Evolutionary conservation across 2,888 invertebrate species (phyloP), one percentile per base, ranked within the genome.

Genomic region (Aphelenchoides bicaudatus): DNA sequence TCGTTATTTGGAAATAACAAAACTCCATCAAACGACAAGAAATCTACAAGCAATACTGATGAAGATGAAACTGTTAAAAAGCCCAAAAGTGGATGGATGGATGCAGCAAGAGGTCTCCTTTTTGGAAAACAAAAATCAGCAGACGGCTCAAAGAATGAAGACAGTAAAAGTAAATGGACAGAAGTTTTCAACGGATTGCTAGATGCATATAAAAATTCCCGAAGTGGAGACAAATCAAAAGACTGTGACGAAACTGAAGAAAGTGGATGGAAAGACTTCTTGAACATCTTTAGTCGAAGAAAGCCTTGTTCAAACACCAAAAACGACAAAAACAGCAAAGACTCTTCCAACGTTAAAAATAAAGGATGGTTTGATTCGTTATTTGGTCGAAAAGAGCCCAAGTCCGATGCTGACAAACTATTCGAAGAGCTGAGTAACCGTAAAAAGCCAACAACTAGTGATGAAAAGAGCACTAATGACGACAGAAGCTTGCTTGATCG

Each of bases 321-420:
- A 16, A 34, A 34, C 13, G 16, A 34, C 34, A 34, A 34, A 34
- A 34, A 34, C 34, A 34, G n/a, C n/a, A n/a, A n/a, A n/a, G n/a
- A n/a, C n/a, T n/a, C n/a, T n/a, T n/a, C 34, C 34, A 34, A 34
- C 16, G 13, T 16, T 13, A 34, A 34, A 13, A 34, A 34, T 13
- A 34, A 16, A 13, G 34, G 34, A 34, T 34, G 34, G 34, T 34
- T 34, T 34, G 43, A 43, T 43, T 43, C 21, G 43, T 43, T 43
- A n/a, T 25, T 19, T 25, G 23, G 43, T 10, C 10, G 25, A 25
- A 10, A 25, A 43, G 43, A 43, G 43, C 21, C 10, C 43, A 25
- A 21, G 16, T 19, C 34, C 34, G 34, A n/a, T 10, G n/a, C 34
- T n/a, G 34, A 34, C 34, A n/a, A 34, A n/a, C 34, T 34, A 10